These are phyloP conservation scores for human DNA, from an alignment of 2,113 vertebrate genomes.

Conservation along the genomic window DNA sequence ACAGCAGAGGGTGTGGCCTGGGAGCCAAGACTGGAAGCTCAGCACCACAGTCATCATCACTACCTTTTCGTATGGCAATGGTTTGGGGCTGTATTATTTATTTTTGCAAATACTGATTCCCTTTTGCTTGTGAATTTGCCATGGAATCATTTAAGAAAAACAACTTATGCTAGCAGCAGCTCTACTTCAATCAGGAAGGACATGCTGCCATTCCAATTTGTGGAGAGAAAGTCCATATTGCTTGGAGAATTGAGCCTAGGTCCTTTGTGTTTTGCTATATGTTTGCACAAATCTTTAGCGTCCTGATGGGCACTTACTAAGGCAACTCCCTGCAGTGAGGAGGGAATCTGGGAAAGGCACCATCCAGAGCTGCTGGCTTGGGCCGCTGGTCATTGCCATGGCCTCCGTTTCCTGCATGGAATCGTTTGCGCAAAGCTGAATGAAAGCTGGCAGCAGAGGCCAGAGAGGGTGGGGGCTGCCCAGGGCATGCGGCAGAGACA, in stretches of 20 bases:
- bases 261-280: not conserved
- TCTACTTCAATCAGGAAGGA: not conserved
- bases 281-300: not conserved
- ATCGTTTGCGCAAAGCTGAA: not conserved
- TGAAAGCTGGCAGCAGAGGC: accelerated
- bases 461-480: accelerated
- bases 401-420: not conserved
- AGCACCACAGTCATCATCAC: accelerated
- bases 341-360: not conserved
- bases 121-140: not conserved
- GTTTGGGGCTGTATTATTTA: accelerated
- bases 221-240: accelerated
- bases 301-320: not conserved
- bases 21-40: not conserved
- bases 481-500: accelerated
- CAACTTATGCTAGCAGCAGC: not conserved
- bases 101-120: not conserved
- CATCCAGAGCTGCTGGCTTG: not conserved
- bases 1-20: accelerated
- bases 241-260: not conserved
- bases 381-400: accelerated
- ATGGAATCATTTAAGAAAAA: not conserved
- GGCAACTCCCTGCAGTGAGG: not conserved
- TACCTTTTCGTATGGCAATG: accelerated
- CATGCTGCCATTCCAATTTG: accelerated